Base-by-base conservation (phyloP, 1,140 invertebrate species). In the Lasaia peninsularis region DNA sequence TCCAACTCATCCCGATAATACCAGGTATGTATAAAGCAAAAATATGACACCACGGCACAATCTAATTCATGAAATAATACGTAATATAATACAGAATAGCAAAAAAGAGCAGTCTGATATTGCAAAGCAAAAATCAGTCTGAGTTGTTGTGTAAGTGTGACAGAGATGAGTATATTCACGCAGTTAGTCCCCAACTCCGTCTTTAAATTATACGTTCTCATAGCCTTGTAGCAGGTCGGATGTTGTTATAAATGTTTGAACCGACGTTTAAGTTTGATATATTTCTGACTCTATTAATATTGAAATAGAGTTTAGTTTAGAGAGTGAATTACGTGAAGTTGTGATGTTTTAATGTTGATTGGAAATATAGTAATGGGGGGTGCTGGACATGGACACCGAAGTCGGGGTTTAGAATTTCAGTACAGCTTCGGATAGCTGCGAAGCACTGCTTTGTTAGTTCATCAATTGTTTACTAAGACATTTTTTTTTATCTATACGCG, bases 181-280 rank as follows among this genome's bases (percentile, higher is more conserved):
- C 60, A 52, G 62, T 51, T 33, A 52, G 60, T 60, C 34, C 51
- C 12, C 63, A 75, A 66, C 79, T 82, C 73, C 85, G 85, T 85
- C 83, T 86, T 86, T 86, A 88, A 88, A 88, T 88, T 88, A 88
- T 78, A 88, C 80, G 86, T 88, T 88, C 86, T 88, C 86, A 88
- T 88, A 86, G 86, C 86, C 86, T 88, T 84, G 86, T 80, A 77
- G 64, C 64, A 58, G 34, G 24, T 49, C 65, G 56, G 58, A 53
- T 32, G 33, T 55, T 71, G 63, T 21, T 9, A 21, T 51, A 53
- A 85, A 70, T 14, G 73, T 33, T 69, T 14, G 16, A 78, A 58
- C 18, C 35, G 20, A 18, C 18, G 11, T 40, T 52, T 49, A 14
- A 2, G 6, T 20, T 16, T 44, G 20, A 9, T 53, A 21, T 8